Evolutionary conservation across 2,113 vertebrate species (phyloP).

Genomic region (Mixornis gularis): DNA sequence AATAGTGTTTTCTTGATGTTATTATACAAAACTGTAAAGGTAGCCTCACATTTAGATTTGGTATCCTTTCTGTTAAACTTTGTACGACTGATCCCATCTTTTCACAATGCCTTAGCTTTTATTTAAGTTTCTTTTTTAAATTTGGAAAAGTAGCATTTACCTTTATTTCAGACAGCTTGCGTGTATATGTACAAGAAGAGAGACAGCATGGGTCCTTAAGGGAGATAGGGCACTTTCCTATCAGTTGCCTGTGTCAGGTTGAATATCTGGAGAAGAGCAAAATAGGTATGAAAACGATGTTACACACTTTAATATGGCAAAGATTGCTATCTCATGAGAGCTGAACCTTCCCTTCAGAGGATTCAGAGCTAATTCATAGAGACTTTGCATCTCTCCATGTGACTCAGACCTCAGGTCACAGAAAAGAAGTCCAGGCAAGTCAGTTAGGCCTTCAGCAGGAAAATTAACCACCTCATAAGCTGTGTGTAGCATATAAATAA

Average conservation of each 20-base stretch:
- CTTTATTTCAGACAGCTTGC: background rate
- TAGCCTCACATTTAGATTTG: background rate
- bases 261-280: background rate
- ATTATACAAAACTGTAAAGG: background rate
- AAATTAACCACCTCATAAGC: background rate
- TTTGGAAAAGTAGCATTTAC: background rate
- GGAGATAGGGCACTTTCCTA: background rate
- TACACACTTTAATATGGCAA: background rate
- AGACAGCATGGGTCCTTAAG: background rate
- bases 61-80: background rate
- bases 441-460: background rate
- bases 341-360: background rate
- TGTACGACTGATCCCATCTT: background rate
- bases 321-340: background rate
- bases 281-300: background rate
- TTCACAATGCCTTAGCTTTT: background rate
- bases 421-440: background rate
- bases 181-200: background rate
- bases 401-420: background rate
- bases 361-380: background rate
- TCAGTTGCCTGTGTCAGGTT: background rate
- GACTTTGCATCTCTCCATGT: background rate
- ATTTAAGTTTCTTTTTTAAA: background rate
- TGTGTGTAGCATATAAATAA: background rate
- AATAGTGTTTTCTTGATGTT: background rate